Percentiles rank a stretch among this genome's conserved stretches.
phyloP scores from a whole-genome alignment of 2,888 invertebrate species.

The Ochropacha duplaris region DNA sequence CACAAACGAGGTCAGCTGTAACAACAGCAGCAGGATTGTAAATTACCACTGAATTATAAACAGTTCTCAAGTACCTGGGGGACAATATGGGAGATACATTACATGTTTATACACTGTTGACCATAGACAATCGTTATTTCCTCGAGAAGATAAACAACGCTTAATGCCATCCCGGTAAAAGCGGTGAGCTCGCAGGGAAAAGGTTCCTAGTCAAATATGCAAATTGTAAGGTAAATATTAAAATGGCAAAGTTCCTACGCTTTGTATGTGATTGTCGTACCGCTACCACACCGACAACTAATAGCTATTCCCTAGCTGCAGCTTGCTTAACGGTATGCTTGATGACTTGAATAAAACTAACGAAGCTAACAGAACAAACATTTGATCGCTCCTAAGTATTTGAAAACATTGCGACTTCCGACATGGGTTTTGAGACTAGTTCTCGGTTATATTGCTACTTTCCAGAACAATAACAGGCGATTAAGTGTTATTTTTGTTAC shows the following conservation, averaged over 20 bases:
- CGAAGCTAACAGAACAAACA: conserved; percentile 56
- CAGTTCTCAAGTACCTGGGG: conserved; percentile 34
- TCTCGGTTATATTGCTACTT: conserved; percentile 18
- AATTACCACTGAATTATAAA: conserved; percentile 44
- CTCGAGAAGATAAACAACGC: conserved; percentile 45
- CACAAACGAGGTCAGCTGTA: conserved; percentile 60
- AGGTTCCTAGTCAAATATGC: conserved; percentile 73
- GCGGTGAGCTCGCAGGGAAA: conserved; percentile 59
- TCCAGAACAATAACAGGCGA: conserved; percentile 8
- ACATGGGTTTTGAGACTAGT: conserved; percentile 16
- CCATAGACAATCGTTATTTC: conserved; percentile 33
- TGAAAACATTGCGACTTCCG: conserved; percentile 43
- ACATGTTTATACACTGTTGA: conserved; percentile 14
- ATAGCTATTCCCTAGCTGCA: conserved; percentile 50
- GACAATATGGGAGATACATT: conserved; percentile 20
- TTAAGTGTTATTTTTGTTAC: conserved; percentile 16
- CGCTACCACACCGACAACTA: conserved; percentile 47
- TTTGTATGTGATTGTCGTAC: conserved; percentile 58
- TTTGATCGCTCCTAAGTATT: conserved; percentile 53
- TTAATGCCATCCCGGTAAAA: conserved; percentile 52
- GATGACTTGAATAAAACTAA: conserved; percentile 69
- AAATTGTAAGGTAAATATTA: conserved; percentile 77
- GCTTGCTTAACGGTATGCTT: conserved; percentile 73
- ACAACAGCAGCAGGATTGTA: conserved; percentile 38
- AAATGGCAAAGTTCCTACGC: conserved; percentile 55